Base-by-base conservation (phyloP, 2,888 invertebrate species). In the Gymnoscelis rufifasciata region DNA sequence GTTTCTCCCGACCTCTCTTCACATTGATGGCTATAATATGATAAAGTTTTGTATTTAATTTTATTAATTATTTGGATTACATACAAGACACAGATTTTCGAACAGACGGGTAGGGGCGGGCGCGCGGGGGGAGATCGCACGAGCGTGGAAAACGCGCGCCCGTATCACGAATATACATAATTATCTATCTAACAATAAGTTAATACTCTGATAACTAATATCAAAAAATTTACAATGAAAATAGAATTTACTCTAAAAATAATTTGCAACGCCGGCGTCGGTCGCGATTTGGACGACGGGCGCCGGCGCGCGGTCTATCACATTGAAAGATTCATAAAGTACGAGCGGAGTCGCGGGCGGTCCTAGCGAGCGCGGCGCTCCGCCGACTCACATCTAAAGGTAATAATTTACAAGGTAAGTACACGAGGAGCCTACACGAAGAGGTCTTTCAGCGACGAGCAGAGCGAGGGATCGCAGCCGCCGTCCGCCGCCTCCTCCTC, bases 381-480 rank as follows among this genome's bases (percentile, higher is more conserved):
- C 73, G 70, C 77, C 74, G 64, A 28, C 13, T 73, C 72, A 81
- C 74, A 74, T 71, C 77, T 82, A 82, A 73, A 74, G 66, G 66
- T 72, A 73, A 67, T 76, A 71, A 71, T 79, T 75, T 82, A 79
- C 80, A 82, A 75, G 78, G 73, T 61, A 51, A 52, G 52, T 53
- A 59, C 54, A 79, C 74, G 69, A 62, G 70, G 70, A 51, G 67
- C 65, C 91, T 95, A 95, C 71, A 95, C 95, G 76, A 95, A 95
- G 40, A 95, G 91, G 81, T 95, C 95, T 80, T 95, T 95, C 41
- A 95, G 84, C 35, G 95, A 94, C 55, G 95, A 92, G 83, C 95
- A 95, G 59, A 95, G 90, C 23, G 93, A 93, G 30, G 94, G 92
- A 64, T 95, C 95, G 80, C 95, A 94, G 15, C 92, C 90, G 12